Conservation (phyloP, 2,113 vertebrate genomes). For the Anarrhichthys ocellatus region DNA sequence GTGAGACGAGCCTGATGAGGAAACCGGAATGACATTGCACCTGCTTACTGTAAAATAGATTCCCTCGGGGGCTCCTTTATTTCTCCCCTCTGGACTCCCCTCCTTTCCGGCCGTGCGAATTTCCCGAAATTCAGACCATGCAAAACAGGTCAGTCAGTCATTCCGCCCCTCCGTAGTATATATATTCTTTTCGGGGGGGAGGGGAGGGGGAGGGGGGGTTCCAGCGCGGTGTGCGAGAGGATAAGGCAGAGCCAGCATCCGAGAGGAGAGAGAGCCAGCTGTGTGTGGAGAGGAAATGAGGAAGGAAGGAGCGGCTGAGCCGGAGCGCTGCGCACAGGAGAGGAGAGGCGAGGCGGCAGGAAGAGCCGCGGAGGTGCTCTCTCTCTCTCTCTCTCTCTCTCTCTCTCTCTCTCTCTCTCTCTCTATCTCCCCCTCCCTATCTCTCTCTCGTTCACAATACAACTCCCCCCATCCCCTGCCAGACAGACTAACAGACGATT, state of each 20-base stretch:
- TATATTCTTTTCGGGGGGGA: background rate
- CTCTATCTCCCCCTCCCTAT: slow-evolving; percentile 17
- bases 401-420: slow-evolving; percentile 37
- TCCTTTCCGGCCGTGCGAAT: slow-evolving; percentile 70
- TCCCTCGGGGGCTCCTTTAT: slow-evolving; percentile 68
- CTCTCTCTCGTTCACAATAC: slow-evolving; percentile 38
- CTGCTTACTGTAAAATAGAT: slow-evolving; percentile 80
- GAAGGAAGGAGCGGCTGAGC: slow-evolving; percentile 76
- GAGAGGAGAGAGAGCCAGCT: slow-evolving; percentile 64
- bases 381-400: slow-evolving; percentile 18
- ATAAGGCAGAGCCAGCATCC: slow-evolving; percentile 67
- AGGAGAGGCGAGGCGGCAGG: slow-evolving; percentile 68
- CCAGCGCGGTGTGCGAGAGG: slow-evolving; percentile 37
- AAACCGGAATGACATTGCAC: slow-evolving; percentile 73
- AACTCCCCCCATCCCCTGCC: slow-evolving; percentile 39
- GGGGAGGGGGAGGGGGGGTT: background rate
- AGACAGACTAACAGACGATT: slow-evolving; percentile 70
- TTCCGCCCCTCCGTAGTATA: slow-evolving; percentile 60
- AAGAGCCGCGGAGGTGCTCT: slow-evolving; percentile 58
- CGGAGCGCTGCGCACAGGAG: slow-evolving; percentile 79
- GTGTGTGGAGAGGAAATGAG: slow-evolving; percentile 62
- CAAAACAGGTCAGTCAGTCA: slow-evolving; percentile 62
- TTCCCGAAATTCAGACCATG: slow-evolving; percentile 75
- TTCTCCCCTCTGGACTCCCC: slow-evolving; percentile 66
- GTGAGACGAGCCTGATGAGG: slow-evolving; percentile 49